These are phyloP conservation scores for Sinocyclocheilus anshuiensis DNA, from an alignment of 2,113 vertebrate species.

Conservation along the genomic window DNA sequence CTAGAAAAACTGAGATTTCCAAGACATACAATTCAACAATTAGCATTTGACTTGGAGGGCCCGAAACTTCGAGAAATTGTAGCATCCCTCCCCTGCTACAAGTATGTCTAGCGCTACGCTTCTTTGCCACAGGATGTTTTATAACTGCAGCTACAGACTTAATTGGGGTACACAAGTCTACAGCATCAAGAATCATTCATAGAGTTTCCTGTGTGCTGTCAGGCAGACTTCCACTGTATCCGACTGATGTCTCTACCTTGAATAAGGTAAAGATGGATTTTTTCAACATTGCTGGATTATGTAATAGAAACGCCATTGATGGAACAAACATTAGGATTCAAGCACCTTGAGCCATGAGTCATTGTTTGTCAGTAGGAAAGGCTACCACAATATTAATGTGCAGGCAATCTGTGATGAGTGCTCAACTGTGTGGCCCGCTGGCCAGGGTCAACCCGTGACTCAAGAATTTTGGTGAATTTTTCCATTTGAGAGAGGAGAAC, in stretches of 20 bases:
- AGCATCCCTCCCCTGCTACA: too few relatives aligned
- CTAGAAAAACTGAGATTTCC: too few relatives aligned
- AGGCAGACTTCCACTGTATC: background rate
- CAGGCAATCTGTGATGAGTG: conserved; percentile 9
- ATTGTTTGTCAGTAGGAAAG: background rate
- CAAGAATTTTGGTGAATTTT: background rate
- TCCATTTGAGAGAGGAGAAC: too few relatives aligned
- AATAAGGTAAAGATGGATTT: background rate
- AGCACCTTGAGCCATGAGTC: background rate
- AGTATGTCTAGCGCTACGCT: too few relatives aligned
- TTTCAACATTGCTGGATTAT: too few relatives aligned
- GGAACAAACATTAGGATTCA: background rate
- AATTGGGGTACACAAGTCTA: too few relatives aligned
- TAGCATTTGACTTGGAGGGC: too few relatives aligned
- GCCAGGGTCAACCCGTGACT: background rate
- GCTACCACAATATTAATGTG: background rate
- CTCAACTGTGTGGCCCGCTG: background rate
- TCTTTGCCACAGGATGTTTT: too few relatives aligned
- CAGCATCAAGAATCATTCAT: too few relatives aligned
- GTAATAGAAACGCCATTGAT: background rate
- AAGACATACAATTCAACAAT: too few relatives aligned
- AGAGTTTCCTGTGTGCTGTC: background rate
- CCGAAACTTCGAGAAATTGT: too few relatives aligned
- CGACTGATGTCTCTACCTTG: background rate
- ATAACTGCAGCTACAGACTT: too few relatives aligned